phyloP scores from a whole-genome alignment of 2,888 invertebrate genomes.

The Vandiemenella viatica region DNA sequence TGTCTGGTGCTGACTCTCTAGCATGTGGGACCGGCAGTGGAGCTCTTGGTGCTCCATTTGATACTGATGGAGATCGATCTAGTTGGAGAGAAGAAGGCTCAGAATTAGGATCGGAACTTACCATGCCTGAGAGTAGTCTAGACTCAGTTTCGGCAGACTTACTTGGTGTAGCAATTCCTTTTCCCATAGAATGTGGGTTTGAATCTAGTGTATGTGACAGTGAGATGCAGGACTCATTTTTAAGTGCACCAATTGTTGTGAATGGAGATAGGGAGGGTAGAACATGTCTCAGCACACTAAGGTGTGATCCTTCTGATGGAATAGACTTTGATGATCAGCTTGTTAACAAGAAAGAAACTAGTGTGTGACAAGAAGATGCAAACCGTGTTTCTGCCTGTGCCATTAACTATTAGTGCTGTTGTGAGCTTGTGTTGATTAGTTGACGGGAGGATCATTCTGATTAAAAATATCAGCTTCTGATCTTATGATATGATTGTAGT shows the following conservation, averaged over 20 bases:
- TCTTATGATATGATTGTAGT: too few species aligned
- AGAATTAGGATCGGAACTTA: neutral
- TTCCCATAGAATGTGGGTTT: too few species aligned
- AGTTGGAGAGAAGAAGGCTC: neutral
- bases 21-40: constrained; percentile 1
- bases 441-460: too few species aligned
- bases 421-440: too few species aligned
- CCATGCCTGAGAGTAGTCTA: neutral
- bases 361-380: constrained; percentile 8
- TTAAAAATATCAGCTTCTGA: too few species aligned
- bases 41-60: constrained; percentile 1
- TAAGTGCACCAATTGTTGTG: neutral
- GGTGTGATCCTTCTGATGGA: neutral
- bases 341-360: constrained; percentile 12
- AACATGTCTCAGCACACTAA: neutral
- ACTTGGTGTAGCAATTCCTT: neutral
- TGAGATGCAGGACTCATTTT: neutral
- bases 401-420: too few species aligned
- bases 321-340: constrained; percentile 2
- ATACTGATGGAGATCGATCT: constrained; percentile 1
- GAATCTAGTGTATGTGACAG: too few species aligned
- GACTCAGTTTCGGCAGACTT: neutral
- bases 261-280: neutral
- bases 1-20: neutral
- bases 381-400: too few species aligned